phyloP scores from a whole-genome alignment of 2,888 invertebrate genomes.

The Dynastes grantii region DNA sequence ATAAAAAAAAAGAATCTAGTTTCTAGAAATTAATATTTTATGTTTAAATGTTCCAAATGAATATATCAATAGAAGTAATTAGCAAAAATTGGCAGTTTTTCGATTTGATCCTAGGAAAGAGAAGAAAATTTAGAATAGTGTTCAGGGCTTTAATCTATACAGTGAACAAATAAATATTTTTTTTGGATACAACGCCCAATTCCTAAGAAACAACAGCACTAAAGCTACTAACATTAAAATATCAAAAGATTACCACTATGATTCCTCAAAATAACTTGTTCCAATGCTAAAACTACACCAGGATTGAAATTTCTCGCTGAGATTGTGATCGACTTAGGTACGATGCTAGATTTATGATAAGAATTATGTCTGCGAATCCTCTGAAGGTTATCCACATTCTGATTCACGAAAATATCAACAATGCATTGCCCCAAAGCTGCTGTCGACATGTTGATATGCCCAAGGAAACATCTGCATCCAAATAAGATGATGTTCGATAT shows the following conservation, averaged over 20 bases:
- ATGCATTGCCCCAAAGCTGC: conserved; percentile 69
- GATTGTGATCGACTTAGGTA: conserved; percentile 64
- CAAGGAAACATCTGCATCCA: conserved; percentile 69
- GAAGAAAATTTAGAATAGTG: no score
- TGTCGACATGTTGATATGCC: conserved; percentile 70
- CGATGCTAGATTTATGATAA: conserved; percentile 64
- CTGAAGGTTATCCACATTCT: conserved; percentile 66
- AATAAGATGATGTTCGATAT: conserved; percentile 66
- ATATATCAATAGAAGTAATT: no score
- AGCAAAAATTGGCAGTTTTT: no score
- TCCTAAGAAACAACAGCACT: no score
- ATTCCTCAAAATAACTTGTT: conserved; percentile 67
- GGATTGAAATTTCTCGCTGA: conserved; percentile 66
- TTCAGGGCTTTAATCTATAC: no score
- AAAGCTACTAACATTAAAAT: background rate
- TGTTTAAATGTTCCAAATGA: no score
- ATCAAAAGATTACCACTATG: conserved; percentile 62
- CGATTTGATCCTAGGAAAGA: no score
- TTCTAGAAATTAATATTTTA: no score
- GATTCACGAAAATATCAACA: conserved; percentile 66
- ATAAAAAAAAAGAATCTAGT: no score
- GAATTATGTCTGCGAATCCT: conserved; percentile 62
- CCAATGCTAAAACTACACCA: conserved; percentile 66
- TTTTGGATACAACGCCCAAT: no score
- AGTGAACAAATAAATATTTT: no score